These are phyloP conservation scores for Hypomesus transpacificus DNA, from an alignment of 2,113 vertebrate genomes.

Conservation along the genomic window DNA sequence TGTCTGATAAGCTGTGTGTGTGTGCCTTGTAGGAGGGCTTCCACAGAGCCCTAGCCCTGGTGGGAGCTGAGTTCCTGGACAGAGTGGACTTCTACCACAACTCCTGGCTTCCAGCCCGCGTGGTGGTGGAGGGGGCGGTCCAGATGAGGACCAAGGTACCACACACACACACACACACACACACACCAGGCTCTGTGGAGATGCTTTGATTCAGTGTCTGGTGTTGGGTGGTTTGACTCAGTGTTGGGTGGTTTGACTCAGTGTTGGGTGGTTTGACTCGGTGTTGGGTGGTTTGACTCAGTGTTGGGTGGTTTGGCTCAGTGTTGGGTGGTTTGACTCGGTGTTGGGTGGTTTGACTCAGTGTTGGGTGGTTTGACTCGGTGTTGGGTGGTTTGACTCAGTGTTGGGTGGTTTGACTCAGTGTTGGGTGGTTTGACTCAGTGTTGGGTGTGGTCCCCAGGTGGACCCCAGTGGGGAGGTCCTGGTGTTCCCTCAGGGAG, in stretches of 20 bases:
- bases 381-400: not conserved
- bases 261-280: not conserved
- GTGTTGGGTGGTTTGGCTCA: not conserved
- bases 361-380: too few relatives aligned
- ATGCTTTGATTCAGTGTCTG: not conserved
- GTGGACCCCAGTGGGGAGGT: slow-evolving; percentile 83
- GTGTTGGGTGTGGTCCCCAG: slow-evolving; percentile 57
- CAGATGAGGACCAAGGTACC: slow-evolving; percentile 76
- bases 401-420: not conserved
- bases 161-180: too few relatives aligned
- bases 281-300: not conserved
- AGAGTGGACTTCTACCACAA: slow-evolving; percentile 79
- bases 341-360: not conserved
- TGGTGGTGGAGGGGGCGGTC: slow-evolving; percentile 81
- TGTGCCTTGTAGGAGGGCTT: slow-evolving; percentile 76
- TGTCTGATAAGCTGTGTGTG: not conserved
- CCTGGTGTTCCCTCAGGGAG: slow-evolving; percentile 75
- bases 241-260: not conserved
- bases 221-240: not conserved
- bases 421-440: too few relatives aligned
- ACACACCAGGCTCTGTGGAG: not conserved
- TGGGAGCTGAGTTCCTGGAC: slow-evolving; percentile 82
- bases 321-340: not conserved
- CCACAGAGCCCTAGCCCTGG: slow-evolving; percentile 80
- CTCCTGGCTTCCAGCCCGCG: slow-evolving; percentile 87